A percentile compares a stretch with the other conserved stretches of the same genome.
Evolutionary conservation across 1,140 invertebrate species (phyloP).

Genomic region (Caenorhabditis tropicalis): DNA sequence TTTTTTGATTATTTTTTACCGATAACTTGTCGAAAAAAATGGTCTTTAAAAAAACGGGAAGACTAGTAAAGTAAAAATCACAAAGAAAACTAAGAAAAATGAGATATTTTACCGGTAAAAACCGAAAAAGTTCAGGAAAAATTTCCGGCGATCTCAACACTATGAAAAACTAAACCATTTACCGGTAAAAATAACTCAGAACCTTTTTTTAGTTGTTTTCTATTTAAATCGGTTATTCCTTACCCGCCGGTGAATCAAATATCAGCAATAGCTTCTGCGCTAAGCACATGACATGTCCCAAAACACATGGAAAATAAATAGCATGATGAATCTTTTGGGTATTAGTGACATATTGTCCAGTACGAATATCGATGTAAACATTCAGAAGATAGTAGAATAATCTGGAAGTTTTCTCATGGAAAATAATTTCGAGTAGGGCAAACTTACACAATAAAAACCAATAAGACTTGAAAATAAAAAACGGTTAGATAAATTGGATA

Average conservation of each 20-base stretch:
- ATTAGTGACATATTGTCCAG: background rate
- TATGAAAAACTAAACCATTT: too few species aligned
- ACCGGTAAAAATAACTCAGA: too few species aligned
- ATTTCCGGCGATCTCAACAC: too few species aligned
- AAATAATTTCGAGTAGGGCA: background rate
- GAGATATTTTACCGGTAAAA: too few species aligned
- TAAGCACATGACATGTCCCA: background rate
- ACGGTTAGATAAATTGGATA: background rate
- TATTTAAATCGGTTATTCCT: too few species aligned
- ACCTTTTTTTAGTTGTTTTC: too few species aligned
- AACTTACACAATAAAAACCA: slow-evolving; percentile 1
- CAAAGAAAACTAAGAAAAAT: too few species aligned
- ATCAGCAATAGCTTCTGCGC: slow-evolving; percentile 3
- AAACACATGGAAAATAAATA: background rate
- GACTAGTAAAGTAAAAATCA: too few species aligned
- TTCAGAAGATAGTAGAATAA: slow-evolving; percentile 8
- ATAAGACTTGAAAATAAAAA: background rate
- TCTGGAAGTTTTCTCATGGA: background rate
- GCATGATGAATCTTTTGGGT: slow-evolving; percentile 30
- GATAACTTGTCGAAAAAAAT: too few species aligned
- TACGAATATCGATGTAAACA: background rate
- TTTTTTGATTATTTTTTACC: too few species aligned
- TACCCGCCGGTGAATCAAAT: background rate
- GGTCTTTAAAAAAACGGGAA: too few species aligned
- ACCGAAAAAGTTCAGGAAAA: too few species aligned